These are phyloP conservation scores for Anthopleura xanthogrammica DNA, from an alignment of 92 coral and sea anemone species.

Conservation along the genomic window DNA sequence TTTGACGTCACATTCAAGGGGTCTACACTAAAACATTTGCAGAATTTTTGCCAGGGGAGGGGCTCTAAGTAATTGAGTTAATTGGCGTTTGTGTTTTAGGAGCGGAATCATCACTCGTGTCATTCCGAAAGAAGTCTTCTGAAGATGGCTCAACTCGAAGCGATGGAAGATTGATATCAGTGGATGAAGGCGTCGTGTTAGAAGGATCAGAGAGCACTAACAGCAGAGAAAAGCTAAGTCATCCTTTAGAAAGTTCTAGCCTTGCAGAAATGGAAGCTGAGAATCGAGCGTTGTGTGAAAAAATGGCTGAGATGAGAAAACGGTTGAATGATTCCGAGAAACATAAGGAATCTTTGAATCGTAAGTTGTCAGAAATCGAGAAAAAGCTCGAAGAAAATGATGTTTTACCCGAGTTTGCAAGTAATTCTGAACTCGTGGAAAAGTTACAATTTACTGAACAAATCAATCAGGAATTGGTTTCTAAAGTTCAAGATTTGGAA, in stretches of 20 bases:
- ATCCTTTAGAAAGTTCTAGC: slow-evolving; percentile 46
- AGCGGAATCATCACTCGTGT: slow-evolving; percentile 1
- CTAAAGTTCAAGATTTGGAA: slow-evolving; percentile 44
- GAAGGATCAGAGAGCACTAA: slow-evolving; percentile 81
- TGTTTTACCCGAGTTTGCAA: slow-evolving; percentile 7
- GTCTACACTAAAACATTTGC: neutral
- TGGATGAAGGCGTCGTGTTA: slow-evolving; percentile 85
- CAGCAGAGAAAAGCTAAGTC: slow-evolving; percentile 67
- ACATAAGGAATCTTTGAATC: slow-evolving; percentile 43
- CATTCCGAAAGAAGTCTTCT: slow-evolving; percentile 32
- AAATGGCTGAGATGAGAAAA: slow-evolving; percentile 59
- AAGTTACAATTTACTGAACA: slow-evolving; percentile 49
- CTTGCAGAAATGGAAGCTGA: slow-evolving; percentile 68
- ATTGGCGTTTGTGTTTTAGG: slow-evolving; percentile 3
- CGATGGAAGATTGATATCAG: slow-evolving; percentile 73
- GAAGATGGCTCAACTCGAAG: slow-evolving; percentile 44
- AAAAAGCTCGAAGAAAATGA: slow-evolving; percentile 29
- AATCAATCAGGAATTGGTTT: slow-evolving; percentile 35
- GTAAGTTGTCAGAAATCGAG: slow-evolving; percentile 39
- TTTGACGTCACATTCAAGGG: neutral
- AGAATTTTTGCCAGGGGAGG: slow-evolving; percentile 7
- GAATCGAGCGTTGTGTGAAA: slow-evolving; percentile 56
- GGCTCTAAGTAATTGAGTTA: neutral
- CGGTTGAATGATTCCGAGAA: slow-evolving; percentile 62
- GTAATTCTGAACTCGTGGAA: slow-evolving; percentile 27